Base-by-base conservation (phyloP, 2,888 invertebrate genomes). In the Hoplodrina ambigua region DNA sequence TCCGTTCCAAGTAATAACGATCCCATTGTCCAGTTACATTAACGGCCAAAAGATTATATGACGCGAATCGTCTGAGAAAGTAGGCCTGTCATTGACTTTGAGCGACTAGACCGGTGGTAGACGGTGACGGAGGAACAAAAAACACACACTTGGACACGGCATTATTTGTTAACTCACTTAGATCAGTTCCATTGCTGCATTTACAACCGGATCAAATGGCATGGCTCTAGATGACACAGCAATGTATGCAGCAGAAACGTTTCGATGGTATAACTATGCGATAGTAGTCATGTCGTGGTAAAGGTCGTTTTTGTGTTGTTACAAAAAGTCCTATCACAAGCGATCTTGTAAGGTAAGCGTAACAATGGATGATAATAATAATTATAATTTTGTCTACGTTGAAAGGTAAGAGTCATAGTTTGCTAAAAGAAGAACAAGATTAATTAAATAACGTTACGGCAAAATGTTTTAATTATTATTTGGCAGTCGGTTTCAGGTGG, bases 21-120 rank as follows among this genome's bases (percentile, higher is more conserved):
- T 92, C 84, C 86, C 87, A 85, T 86, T 87, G 89, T 89, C 88
- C 91, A 89, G 92, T 94, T 89, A 92, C 88, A 86, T 87, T 90
- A 91, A 91, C 89, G 89, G 88, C 86, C 82, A 87, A 94, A 93
- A 93, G 91, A 90, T 89, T 87, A 90, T 89, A 90, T 85, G 90
- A 90, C 89, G 87, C 84, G 86, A 87, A 85, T 88, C 81, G 89
- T 82, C 87, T 90, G 90, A 83, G 94, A 95, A 95, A 95, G 95
- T 94, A 88, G 94, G 92, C 89, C 91, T 93, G 93, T 86, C 93
- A 89, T 89, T 91, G 92, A 90, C 92, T 93, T 86, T 80, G 75
- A 67, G 61, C 87, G 93, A 91, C 94, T 94, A 95, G 95, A 95
- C 95, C 87, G 90, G 81, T 87, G 86, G 90, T 89, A 95, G 94